Evolutionary conservation across 30 jellyfish, hydroid and myxozoan species (phyloP).

Genomic region (Clytia hemisphaerica): DNA sequence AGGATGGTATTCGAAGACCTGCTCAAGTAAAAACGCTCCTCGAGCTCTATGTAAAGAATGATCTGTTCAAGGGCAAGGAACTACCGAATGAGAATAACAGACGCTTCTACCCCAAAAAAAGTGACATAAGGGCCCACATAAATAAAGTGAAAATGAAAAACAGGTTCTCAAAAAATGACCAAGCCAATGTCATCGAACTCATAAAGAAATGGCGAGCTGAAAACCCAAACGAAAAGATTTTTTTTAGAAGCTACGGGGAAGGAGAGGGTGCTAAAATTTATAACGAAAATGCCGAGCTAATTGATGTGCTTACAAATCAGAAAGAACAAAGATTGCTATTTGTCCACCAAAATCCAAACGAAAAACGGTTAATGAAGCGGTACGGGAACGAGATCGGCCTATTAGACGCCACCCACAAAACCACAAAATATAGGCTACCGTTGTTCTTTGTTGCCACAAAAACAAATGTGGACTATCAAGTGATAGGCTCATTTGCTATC

Average conservation of each 20-base stretch:
- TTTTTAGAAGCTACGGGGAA: not conserved
- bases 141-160: not conserved
- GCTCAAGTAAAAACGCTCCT: not conserved
- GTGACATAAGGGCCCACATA: slow-evolving; percentile 16
- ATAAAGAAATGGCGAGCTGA: slow-evolving; percentile 12
- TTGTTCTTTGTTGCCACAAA: slow-evolving; percentile 4
- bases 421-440: slow-evolving; percentile 1
- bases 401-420: slow-evolving; percentile 7
- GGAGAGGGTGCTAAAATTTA: too few species aligned
- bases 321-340: not conserved
- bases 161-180: slow-evolving; percentile 14
- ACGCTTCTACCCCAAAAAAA: slow-evolving; percentile 1
- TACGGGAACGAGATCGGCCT: slow-evolving; percentile 1
- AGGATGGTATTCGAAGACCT: slow-evolving; percentile 8
- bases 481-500: slow-evolving; percentile 1
- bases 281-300: too few species aligned
- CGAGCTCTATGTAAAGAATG: not conserved
- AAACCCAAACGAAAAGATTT: slow-evolving; percentile 1
- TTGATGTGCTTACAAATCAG: not conserved
- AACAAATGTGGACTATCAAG: slow-evolving; percentile 1
- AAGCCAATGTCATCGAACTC: slow-evolving; percentile 4
- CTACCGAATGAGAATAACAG: not conserved
- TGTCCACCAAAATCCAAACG: not conserved
- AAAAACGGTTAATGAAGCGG: slow-evolving; percentile 1
- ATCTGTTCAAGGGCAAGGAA: not conserved